Conservation (phyloP, 2,113 vertebrate genomes). For the Ariopsis seemanni region DNA sequence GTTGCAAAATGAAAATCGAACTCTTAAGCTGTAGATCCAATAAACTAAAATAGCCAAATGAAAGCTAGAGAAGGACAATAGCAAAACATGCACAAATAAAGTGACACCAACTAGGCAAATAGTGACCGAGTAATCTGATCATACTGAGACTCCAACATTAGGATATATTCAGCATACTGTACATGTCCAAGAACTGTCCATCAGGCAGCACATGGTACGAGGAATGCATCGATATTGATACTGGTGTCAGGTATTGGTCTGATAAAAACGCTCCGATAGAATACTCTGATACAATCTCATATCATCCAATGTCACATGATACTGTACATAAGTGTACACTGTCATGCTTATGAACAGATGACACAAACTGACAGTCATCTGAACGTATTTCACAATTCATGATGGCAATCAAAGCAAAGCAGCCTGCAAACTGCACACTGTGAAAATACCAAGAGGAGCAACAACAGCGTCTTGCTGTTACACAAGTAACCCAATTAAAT, state of each 20-base stretch:
- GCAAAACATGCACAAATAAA: background rate
- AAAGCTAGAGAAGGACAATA: background rate
- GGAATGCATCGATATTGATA: background rate
- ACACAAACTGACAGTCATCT: background rate
- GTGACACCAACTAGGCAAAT: background rate
- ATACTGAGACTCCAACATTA: background rate
- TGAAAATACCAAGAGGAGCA: background rate
- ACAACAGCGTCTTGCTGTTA: background rate
- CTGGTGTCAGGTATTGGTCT: background rate
- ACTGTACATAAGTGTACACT: background rate
- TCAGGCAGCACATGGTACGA: background rate
- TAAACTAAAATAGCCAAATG: background rate
- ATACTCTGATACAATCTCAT: background rate
- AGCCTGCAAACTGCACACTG: background rate
- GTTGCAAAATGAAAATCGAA: background rate
- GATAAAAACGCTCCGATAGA: background rate
- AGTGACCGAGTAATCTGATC: background rate
- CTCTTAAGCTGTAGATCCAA: background rate
- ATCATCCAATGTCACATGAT: background rate
- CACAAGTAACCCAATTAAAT: background rate
- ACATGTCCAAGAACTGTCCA: background rate
- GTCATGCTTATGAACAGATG: background rate
- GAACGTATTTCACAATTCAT: background rate
- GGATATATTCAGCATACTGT: background rate
- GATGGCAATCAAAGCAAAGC: background rate